phyloP scores from a whole-genome alignment of 2,113 vertebrate genomes.

The Petrocephalus zakoni region DNA sequence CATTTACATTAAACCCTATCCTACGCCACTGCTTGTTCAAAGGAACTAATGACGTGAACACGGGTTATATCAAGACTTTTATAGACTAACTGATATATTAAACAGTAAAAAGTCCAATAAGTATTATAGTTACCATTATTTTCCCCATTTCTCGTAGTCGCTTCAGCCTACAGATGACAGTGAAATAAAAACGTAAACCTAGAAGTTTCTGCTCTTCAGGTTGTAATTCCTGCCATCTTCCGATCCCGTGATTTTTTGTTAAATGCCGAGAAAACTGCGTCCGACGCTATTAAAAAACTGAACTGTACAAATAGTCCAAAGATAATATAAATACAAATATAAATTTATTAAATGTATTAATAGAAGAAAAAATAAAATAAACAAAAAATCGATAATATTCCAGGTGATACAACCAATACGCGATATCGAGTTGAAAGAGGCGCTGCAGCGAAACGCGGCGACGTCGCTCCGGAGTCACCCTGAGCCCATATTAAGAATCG shows the following conservation, averaged over 20 bases:
- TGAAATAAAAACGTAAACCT: neutral
- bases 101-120: constrained; percentile 16
- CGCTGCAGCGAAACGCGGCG: neutral
- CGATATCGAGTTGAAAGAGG: neutral
- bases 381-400: neutral
- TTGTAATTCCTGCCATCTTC: constrained; percentile 40
- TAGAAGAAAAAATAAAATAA: neutral
- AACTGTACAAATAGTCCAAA: neutral
- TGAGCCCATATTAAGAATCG: neutral
- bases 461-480: neutral
- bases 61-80: neutral
- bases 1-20: neutral
- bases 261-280: neutral
- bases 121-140: constrained; percentile 67
- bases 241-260: neutral
- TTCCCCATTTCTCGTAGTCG: constrained; percentile 57
- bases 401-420: neutral
- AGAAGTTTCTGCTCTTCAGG: constrained; percentile 21
- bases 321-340: too few relatives aligned
- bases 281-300: neutral
- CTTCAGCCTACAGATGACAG: neutral
- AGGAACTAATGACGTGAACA: neutral
- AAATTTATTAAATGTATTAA: neutral
- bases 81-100: neutral
- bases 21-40: neutral